Base-by-base conservation (phyloP, 2,888 invertebrate species). In the Idaea dimidiata region DNA sequence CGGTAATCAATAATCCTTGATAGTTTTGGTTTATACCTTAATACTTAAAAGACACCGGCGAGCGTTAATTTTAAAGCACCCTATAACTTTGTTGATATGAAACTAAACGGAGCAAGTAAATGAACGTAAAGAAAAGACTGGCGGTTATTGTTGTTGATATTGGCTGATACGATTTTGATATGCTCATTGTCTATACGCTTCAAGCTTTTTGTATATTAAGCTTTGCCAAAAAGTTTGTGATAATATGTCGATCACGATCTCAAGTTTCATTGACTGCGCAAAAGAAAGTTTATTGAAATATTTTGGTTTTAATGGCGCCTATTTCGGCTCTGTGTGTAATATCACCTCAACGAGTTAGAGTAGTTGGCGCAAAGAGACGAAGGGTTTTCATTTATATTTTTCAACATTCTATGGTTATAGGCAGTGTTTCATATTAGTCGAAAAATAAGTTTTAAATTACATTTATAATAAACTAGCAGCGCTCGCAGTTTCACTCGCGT, bases 141-240 rank as follows among this genome's bases (percentile, higher is more conserved):
- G 54, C 58, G 24, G 54, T 57, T 16, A 58, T 53, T 56, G 54
- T 64, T 61, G 62, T 60, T 63, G 66, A 64, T 63, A 63, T 64
- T 66, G 64, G 57, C 24, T 24, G 2, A 43, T 43, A 43, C 43
- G 43, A 43, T 43, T 43, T 43, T 59, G 62, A 57, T 63, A 65
- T 65, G 65, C 67, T 67, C 67, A 65, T 65, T 32, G 53, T 58
- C 59, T 63, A 59, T 64, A 62, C 66, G 67, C 66, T 71, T 69
- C 59, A 67, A 64, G 69, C 69, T 62, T 64, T 58, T 69, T 70
- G 66, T 70, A 68, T 63, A 66, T 67, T 67, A 69, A 68, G 67
- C 71, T 73, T 71, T 69, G 81, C 81, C 81, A 81, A 82, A 81
- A 76, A 76, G 66, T 70, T 67, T 76, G 76, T 75, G 76, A 74